These are phyloP conservation scores for Ifrita kowaldi DNA, from an alignment of 2,113 vertebrate genomes.

Conservation along the genomic window DNA sequence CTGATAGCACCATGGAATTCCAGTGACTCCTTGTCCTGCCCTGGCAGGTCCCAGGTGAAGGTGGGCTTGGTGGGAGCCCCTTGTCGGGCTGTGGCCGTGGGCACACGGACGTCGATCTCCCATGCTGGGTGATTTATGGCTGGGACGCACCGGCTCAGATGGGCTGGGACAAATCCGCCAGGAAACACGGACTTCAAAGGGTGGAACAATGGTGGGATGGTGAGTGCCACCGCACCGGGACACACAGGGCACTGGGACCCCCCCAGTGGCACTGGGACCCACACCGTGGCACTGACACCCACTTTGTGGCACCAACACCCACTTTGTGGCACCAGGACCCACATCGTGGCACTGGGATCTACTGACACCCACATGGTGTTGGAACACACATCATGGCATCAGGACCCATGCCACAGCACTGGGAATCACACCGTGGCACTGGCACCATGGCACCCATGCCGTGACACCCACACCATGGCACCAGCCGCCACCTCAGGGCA, in stretches of 20 bases:
- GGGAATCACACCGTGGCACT: rapidly evolving
- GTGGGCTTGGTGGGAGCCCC: background rate
- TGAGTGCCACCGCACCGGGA: rapidly evolving
- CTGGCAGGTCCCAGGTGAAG: background rate
- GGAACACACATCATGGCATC: background rate
- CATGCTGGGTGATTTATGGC: background rate
- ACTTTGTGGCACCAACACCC: background rate
- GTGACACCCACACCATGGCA: background rate
- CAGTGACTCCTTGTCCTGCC: no score
- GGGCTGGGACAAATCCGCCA: background rate
- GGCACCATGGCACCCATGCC: no score
- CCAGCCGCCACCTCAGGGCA: rapidly evolving
- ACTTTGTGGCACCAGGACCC: background rate
- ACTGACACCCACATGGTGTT: background rate
- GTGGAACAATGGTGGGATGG: background rate
- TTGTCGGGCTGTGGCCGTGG: rapidly evolving
- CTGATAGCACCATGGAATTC: rapidly evolving
- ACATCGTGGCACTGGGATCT: rapidly evolving
- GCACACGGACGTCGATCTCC: rapidly evolving
- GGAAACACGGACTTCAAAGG: conserved; percentile 44
- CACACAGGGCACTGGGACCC: background rate
- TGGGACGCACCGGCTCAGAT: background rate
- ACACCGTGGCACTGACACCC: rapidly evolving
- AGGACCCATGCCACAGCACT: background rate
- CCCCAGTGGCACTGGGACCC: rapidly evolving